These are phyloP conservation scores for Sebastes alutus DNA, from an alignment of 2,797 vertebrate species.

Conservation along the genomic window DNA sequence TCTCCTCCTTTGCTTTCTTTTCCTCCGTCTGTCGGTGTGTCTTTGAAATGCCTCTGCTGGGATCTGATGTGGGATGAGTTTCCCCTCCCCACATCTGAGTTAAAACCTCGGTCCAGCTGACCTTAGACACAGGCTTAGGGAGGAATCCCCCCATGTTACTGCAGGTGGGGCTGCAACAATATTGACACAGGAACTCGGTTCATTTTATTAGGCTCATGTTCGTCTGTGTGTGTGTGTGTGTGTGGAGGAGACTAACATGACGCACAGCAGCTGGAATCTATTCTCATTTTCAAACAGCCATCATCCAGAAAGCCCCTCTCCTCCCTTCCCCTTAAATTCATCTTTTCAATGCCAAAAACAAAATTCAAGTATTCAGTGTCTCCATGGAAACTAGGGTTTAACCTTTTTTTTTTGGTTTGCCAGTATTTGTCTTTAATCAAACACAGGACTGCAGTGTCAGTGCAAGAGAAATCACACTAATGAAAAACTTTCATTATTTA, in stretches of 20 bases:
- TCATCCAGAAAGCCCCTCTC: slow-evolving; percentile 52
- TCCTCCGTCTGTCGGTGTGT: background rate
- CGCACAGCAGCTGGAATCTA: slow-evolving; percentile 74
- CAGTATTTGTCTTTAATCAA: slow-evolving; percentile 42
- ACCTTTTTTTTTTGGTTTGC: background rate
- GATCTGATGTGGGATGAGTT: slow-evolving; percentile 18
- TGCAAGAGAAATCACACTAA: background rate
- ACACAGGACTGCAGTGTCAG: slow-evolving; percentile 6
- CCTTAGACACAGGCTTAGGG: slow-evolving; percentile 54
- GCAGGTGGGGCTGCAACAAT: slow-evolving; percentile 78
- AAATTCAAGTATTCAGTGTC: slow-evolving; percentile 31
- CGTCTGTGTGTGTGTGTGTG: slow-evolving; percentile 20
- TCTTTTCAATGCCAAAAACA: slow-evolving; percentile 30
- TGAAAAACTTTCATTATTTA: background rate
- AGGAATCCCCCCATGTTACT: slow-evolving; percentile 69
- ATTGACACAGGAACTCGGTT: slow-evolving; percentile 74
- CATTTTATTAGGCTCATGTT: slow-evolving; percentile 67
- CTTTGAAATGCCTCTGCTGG: slow-evolving; percentile 49
- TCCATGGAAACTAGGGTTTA: slow-evolving; percentile 53
- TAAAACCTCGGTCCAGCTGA: slow-evolving; percentile 43
- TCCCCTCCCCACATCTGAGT: slow-evolving; percentile 9
- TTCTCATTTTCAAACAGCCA: slow-evolving; percentile 58
- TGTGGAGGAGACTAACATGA: slow-evolving; percentile 48
- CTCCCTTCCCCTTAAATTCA: slow-evolving; percentile 54
- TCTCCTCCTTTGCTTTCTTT: slow-evolving; percentile 6